phyloP scores from a whole-genome alignment of 2,113 vertebrate genomes.

The Acanthisitta chloris region DNA sequence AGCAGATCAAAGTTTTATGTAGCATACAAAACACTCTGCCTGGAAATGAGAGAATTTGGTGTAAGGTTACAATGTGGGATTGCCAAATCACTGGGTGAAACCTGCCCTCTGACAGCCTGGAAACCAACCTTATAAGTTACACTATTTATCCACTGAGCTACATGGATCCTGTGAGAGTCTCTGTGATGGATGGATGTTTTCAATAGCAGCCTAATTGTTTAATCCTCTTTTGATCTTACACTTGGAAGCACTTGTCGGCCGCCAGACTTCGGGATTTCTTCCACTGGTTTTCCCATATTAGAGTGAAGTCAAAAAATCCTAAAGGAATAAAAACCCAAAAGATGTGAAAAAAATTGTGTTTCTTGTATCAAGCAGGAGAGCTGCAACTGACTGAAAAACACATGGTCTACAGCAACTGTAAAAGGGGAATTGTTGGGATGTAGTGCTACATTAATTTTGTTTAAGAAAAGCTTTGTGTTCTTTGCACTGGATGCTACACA shows the following conservation, averaged over 20 bases:
- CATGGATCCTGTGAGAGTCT: not conserved
- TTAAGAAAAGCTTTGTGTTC: not conserved
- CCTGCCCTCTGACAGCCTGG: not conserved
- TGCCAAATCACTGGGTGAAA: not conserved
- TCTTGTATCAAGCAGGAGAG: not conserved
- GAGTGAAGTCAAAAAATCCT: not conserved
- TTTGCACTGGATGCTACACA: not conserved
- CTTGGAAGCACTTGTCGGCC: not conserved
- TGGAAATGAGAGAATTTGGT: not conserved
- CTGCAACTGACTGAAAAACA: not conserved
- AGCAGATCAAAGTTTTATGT: not conserved
- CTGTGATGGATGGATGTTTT: not conserved
- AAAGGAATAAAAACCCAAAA: not conserved
- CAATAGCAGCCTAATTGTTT: conserved; percentile 22
- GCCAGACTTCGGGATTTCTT: not conserved
- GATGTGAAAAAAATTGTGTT: not conserved
- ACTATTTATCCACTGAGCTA: not conserved
- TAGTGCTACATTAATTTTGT: not conserved
- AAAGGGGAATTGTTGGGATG: not conserved
- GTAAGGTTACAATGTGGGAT: not conserved
- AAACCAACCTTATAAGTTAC: not conserved
- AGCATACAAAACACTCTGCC: not conserved
- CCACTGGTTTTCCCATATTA: not conserved
- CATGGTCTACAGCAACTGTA: not conserved
- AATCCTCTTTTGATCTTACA: conserved; percentile 27